A percentile compares a stretch with the other conserved stretches of the same genome.
phyloP scores from a whole-genome alignment of 2,113 vertebrate genomes.

The Antechinus stuartii region DNA sequence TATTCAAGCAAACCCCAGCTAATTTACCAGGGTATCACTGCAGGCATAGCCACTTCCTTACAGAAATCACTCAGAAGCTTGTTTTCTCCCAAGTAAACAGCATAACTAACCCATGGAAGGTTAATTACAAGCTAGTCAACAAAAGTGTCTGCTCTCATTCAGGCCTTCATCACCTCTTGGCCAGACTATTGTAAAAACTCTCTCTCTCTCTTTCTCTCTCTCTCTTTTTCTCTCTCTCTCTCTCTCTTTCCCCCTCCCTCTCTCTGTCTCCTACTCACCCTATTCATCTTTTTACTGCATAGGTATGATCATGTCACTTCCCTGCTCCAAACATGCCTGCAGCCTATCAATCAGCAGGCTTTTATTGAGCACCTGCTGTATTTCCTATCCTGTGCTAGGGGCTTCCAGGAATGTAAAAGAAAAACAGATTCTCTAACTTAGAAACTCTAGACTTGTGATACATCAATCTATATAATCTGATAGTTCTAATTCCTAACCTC shows the following conservation, averaged over 20 bases:
- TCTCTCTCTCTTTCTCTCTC: not conserved
- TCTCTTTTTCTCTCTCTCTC: too few species aligned
- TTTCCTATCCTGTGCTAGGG: not conserved
- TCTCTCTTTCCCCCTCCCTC: not conserved
- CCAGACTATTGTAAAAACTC: not conserved
- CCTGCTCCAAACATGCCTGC: not conserved
- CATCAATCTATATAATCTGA: not conserved
- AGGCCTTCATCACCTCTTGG: not conserved
- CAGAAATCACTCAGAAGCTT: not conserved
- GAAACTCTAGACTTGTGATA: not conserved
- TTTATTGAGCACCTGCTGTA: not conserved
- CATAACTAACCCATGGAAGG: not conserved
- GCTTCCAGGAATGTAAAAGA: not conserved
- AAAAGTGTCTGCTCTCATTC: not conserved
- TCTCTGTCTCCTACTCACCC: not conserved
- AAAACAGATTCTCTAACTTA: not conserved
- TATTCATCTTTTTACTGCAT: not conserved
- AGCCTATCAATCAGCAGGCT: not conserved
- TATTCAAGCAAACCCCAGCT: not conserved
- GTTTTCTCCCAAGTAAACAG: not conserved
- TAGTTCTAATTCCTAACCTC: not conserved
- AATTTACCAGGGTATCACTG: constrained; percentile 4
- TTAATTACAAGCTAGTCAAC: not conserved
- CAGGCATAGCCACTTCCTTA: not conserved
- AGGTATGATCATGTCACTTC: not conserved